Conservation (phyloP, 2,888 invertebrate genomes). For the Diplolepis rosae region DNA sequence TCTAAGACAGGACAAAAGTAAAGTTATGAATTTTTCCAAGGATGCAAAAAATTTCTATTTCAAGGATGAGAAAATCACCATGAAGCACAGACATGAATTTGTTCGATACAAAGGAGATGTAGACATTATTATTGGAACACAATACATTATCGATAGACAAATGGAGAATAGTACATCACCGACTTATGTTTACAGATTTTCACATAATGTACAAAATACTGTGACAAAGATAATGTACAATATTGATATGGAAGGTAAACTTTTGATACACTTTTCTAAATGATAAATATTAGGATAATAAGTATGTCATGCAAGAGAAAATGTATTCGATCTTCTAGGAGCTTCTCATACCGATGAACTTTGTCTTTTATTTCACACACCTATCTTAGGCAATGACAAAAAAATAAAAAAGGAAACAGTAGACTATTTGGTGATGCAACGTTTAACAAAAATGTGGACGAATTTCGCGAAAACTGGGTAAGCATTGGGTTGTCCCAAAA, state of each 20-base stretch:
- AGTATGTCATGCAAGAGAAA: not conserved
- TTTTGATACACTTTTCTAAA: not conserved
- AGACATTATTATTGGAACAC: conserved; percentile 74
- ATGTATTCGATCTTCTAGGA: conserved; percentile 66
- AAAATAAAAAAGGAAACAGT: conserved; percentile 47
- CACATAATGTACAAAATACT: conserved; percentile 45
- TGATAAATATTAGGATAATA: not conserved
- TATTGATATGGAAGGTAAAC: not conserved
- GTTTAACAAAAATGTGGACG: conserved; percentile 61
- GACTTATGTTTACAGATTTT: conserved; percentile 78
- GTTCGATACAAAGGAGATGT: conserved; percentile 76
- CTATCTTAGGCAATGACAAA: conserved; percentile 43
- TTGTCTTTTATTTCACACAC: conserved; percentile 76
- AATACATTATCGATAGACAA: conserved; percentile 71
- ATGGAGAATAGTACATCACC: conserved; percentile 70
- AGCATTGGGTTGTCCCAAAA: no score
- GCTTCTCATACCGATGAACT: conserved; percentile 79
- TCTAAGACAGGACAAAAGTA: conserved; percentile 50
- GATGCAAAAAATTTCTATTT: conserved; percentile 75
- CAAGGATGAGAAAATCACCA: conserved; percentile 68
- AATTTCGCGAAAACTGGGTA: conserved; percentile 66
- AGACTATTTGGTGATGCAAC: conserved; percentile 55
- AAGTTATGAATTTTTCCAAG: conserved; percentile 60
- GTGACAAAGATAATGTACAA: not conserved
- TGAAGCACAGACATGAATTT: conserved; percentile 69